Evolutionary conservation across 2,888 invertebrate genomes (phyloP), one percentile per base, ranked within the genome.

Genomic region (Anoplius nigerrimus): DNA sequence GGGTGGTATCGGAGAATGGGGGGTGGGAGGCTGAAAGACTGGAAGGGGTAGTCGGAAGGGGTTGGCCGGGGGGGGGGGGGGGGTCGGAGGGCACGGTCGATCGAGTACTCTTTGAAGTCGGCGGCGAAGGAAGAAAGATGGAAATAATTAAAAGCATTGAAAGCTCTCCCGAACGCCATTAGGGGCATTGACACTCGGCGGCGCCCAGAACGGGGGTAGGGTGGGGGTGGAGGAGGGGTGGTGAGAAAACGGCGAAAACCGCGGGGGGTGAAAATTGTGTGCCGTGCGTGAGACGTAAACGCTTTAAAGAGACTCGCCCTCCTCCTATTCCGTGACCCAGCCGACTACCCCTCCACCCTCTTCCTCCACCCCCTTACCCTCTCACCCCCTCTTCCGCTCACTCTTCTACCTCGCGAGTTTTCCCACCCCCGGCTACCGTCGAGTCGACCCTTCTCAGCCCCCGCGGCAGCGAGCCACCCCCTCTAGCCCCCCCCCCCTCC

Each of bases 71-170:
- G 16, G 34, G 58, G 42, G 52, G 42, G 45, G 20, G 24, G 22
- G 20, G 48, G 52, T 42, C 34, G 63, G 59, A 66, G 60, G 55
- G 63, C 63, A 54, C 57, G 59, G 70, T 73, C 76, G 74, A 71
- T 71, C 71, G 68, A 69, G 62, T 57, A 52, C 71, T 69, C 79
- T 77, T 78, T 75, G 75, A 79, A 78, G 78, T 75, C 67, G 60
- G n/a, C 60, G 51, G 57, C 59, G 62, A 66, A 48, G 71, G 72
- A 81, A 73, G 71, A 81, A 78, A 81, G 81, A 79, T 82, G 82
- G 80, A 85, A 84, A 87, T 86, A 86, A 87, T 87, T 85, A 83
- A 86, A 84, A 84, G 83, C 80, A 82, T 81, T 80, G 81, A 84
- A 81, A 83, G 79, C 79, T 82, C 69, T 78, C 68, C 75, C 76